These are phyloP conservation scores for Ophraella communa DNA, from an alignment of 2,888 invertebrate genomes.

Conservation along the genomic window DNA sequence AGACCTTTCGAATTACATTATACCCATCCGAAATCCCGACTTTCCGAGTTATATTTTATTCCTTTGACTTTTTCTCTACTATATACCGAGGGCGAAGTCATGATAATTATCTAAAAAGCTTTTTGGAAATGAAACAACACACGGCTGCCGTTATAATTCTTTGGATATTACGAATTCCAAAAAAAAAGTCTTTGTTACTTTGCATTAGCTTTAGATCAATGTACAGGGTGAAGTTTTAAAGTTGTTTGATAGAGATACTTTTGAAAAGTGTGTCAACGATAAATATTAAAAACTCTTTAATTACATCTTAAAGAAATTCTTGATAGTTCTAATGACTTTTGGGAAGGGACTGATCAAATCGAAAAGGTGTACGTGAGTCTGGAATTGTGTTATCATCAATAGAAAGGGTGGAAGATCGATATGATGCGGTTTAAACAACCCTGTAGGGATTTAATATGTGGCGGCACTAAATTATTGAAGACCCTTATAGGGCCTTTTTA, in stretches of 20 bases:
- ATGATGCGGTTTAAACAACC: constrained; percentile 11
- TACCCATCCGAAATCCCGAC: constrained; percentile 19
- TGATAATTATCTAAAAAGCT: constrained; percentile 29
- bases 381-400: background rate
- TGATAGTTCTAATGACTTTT: no score
- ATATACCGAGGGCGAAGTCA: constrained; percentile 1
- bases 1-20: constrained; percentile 29
- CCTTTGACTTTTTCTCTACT: constrained; percentile 26
- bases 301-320: no score
- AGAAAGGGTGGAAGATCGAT: constrained; percentile 12
- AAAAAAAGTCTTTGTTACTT: background rate
- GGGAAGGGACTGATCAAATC: no score
- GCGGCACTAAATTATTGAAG: constrained; percentile 36
- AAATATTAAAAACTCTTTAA: background rate
- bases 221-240: background rate
- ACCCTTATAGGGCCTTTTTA: constrained; percentile 32
- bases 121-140: constrained; percentile 6
- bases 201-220: background rate
- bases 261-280: no score
- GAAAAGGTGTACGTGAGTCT: background rate
- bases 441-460: constrained; percentile 28
- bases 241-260: no score
- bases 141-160: background rate
- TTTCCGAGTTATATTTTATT: constrained; percentile 27
- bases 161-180: background rate